These are phyloP conservation scores for Trichomycterus rosablanca DNA, from an alignment of 2,113 vertebrate genomes.

Conservation along the genomic window DNA sequence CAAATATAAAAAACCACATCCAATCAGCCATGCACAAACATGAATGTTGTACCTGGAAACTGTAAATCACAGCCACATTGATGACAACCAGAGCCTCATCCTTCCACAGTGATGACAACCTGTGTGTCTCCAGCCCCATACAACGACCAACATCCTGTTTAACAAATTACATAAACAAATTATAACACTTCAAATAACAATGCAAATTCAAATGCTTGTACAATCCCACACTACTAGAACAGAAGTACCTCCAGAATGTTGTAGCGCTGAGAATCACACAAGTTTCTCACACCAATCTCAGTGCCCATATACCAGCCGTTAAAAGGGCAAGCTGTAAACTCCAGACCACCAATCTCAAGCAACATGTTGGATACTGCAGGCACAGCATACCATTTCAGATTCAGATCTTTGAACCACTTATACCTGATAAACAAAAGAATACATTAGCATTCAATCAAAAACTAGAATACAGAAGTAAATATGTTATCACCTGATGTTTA, in stretches of 20 bases:
- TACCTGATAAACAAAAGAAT: slow-evolving; percentile 56
- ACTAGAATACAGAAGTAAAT: too few relatives aligned
- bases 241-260: slow-evolving; percentile 74
- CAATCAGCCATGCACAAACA: too few relatives aligned
- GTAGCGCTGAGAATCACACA: slow-evolving; percentile 77
- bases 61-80: slow-evolving; percentile 79
- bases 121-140: slow-evolving; percentile 80
- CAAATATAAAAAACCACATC: too few relatives aligned
- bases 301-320: slow-evolving; percentile 88
- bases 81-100: slow-evolving; percentile 75
- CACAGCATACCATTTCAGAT: slow-evolving; percentile 72
- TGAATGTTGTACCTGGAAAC: slow-evolving; percentile 80
- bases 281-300: slow-evolving; percentile 80
- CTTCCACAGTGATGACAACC: slow-evolving; percentile 78
- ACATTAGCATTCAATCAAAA: not conserved
- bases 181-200: not conserved
- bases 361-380: slow-evolving; percentile 81
- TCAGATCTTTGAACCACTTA: slow-evolving; percentile 75
- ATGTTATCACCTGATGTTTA: too few relatives aligned
- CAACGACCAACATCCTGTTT: slow-evolving; percentile 71
- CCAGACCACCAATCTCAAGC: slow-evolving; percentile 77
- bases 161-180: too few relatives aligned
- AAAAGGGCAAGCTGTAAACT: slow-evolving; percentile 79
- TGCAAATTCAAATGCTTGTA: not conserved
- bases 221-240: not conserved